A percentile compares a stretch with the other conserved stretches of the same genome.
phyloP scores from a whole-genome alignment of 2,797 vertebrate genomes.

The Pitangus sulphuratus region DNA sequence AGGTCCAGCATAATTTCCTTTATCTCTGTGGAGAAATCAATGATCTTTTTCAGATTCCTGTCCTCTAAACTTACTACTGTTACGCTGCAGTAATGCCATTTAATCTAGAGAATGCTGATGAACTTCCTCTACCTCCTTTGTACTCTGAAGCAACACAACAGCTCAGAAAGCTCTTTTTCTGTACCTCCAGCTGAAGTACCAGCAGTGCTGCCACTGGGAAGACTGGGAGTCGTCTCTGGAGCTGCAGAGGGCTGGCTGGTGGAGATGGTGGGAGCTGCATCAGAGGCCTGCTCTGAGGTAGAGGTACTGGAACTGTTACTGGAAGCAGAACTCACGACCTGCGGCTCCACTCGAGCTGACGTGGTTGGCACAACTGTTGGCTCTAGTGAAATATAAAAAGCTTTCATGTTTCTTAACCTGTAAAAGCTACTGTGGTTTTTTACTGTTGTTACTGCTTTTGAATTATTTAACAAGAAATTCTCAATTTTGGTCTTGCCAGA shows the following conservation, averaged over 20 bases:
- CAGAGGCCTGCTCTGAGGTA: slow-evolving; percentile 93
- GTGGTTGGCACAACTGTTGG: slow-evolving; percentile 93
- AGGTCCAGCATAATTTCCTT: not conserved
- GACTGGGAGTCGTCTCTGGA: slow-evolving; percentile 78
- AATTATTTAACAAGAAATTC: not conserved
- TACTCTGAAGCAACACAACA: not conserved
- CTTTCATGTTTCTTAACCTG: not conserved
- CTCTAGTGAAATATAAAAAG: slow-evolving; percentile 75
- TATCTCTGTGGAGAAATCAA: not conserved
- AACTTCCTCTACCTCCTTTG: not conserved
- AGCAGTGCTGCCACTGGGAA: slow-evolving; percentile 79
- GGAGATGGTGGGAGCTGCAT: slow-evolving; percentile 82
- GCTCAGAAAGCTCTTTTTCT: not conserved
- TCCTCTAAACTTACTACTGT: not conserved
- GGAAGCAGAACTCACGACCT: slow-evolving; percentile 86
- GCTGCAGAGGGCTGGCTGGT: slow-evolving; percentile 82
- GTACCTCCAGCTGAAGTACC: slow-evolving; percentile 86
- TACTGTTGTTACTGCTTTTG: not conserved
- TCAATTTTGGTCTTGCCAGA: not conserved
- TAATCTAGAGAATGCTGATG: not conserved
- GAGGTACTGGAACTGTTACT: slow-evolving; percentile 83
- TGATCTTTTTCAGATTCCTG: not conserved
- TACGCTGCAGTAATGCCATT: not conserved
- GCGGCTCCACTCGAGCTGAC: slow-evolving; percentile 86
- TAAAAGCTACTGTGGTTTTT: not conserved